Percentiles rank a stretch among this genome's conserved stretches.
Conservation (phyloP, 2,888 invertebrate species). For the Scaptomyza reducta region DNA sequence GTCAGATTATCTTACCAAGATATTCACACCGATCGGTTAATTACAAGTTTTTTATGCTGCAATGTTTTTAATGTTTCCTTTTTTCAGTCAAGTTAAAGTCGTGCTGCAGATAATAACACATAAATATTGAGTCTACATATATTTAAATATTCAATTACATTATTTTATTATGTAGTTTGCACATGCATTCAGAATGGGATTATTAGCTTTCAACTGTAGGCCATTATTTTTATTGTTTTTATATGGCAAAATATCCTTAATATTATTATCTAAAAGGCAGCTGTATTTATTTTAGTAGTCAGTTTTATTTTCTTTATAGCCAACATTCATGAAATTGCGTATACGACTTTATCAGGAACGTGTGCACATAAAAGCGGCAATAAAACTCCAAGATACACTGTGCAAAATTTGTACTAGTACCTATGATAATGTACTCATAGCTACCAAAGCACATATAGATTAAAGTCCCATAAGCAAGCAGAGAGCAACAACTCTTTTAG, state of each 20-base stretch:
- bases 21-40: conserved; percentile 39
- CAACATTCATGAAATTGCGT: neutral
- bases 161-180: too few relatives aligned
- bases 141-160: too few relatives aligned
- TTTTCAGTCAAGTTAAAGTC: too few relatives aligned
- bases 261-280: neutral
- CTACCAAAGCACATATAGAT: conserved; percentile 21
- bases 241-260: neutral
- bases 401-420: neutral
- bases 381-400: neutral
- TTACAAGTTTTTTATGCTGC: conserved; percentile 7
- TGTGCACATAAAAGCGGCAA: neutral
- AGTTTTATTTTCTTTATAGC: neutral
- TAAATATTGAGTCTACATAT: too few relatives aligned
- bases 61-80: too few relatives aligned
- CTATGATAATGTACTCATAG: neutral
- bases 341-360: neutral
- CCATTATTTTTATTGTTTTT: neutral
- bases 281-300: neutral
- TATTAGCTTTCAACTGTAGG: too few relatives aligned
- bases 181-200: too few relatives aligned
- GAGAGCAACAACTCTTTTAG: conserved; percentile 9
- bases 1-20: conserved; percentile 31
- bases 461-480: conserved; percentile 1
- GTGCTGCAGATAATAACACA: too few relatives aligned